These are phyloP conservation scores for Pteronotus mesoamericanus DNA, from an alignment of 2,797 vertebrate species.

Conservation along the genomic window DNA sequence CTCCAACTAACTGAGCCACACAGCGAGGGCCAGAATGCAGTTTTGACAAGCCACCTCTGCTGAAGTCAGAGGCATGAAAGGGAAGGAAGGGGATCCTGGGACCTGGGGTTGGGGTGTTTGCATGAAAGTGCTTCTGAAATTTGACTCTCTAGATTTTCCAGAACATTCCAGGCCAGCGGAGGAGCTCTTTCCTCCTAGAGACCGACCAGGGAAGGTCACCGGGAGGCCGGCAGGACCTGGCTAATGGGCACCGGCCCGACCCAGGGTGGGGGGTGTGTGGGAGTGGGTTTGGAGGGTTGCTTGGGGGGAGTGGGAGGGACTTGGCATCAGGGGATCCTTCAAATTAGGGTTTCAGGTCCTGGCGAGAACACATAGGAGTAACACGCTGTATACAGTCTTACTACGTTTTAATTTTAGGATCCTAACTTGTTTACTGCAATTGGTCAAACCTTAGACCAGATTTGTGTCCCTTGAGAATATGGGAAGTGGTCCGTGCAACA, in stretches of 20 bases:
- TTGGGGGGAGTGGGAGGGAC: not conserved
- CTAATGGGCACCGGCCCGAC: not conserved
- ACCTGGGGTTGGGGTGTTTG: not conserved
- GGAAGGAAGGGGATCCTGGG: not conserved
- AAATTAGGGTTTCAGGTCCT: not conserved
- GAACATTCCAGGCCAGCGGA: not conserved
- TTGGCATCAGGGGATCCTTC: not conserved
- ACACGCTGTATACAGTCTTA: not conserved
- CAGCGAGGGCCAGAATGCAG: too few relatives aligned
- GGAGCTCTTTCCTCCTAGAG: not conserved
- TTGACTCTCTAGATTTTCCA: not conserved
- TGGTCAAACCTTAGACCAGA: not conserved
- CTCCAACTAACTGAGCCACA: too few relatives aligned
- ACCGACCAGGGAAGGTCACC: not conserved
- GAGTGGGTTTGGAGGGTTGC: not conserved
- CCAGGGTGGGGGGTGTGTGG: not conserved
- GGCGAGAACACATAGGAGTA: not conserved
- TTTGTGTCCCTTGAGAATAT: not conserved
- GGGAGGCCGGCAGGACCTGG: not conserved
- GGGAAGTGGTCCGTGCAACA: not conserved
- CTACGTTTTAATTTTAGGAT: slow-evolving; percentile 8
- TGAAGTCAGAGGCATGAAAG: too few relatives aligned
- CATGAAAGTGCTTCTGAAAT: not conserved
- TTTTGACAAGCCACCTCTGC: too few relatives aligned
- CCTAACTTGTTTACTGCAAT: not conserved